A percentile compares a stretch with the other conserved stretches of the same genome.
Evolutionary conservation across 2,888 invertebrate genomes (phyloP).

Genomic region (Papilio protenor): DNA sequence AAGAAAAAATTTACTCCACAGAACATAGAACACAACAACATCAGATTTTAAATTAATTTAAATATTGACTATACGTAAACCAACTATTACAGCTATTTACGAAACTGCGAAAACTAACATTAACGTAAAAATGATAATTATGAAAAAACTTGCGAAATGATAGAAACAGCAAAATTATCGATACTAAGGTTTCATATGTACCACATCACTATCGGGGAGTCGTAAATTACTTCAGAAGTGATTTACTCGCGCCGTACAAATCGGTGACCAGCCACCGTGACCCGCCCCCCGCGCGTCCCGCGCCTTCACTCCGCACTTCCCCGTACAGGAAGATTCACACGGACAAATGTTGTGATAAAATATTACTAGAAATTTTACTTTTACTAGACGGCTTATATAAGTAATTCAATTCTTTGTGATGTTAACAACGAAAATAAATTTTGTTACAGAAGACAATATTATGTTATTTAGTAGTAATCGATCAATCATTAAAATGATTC

Average conservation of each 20-base stretch:
- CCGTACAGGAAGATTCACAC: conserved; percentile 28
- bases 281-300: conserved; percentile 64
- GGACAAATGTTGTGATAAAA: conserved; percentile 4
- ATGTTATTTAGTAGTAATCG: not conserved
- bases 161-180: conserved; percentile 37
- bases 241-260: conserved; percentile 79
- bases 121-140: not conserved
- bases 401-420: not conserved
- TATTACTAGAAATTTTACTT: not conserved
- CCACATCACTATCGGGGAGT: conserved; percentile 64
- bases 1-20: not conserved
- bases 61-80: not conserved
- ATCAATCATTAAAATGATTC: conserved; percentile 4
- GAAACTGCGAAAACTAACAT: not conserved
- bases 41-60: too few relatives aligned
- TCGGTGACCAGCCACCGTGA: conserved; percentile 71
- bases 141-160: not conserved
- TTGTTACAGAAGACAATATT: not conserved
- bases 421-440: not conserved
- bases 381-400: not conserved
- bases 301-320: conserved; percentile 56
- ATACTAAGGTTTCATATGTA: conserved; percentile 18
- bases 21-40: not conserved
- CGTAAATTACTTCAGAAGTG: conserved; percentile 81
- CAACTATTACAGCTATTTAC: not conserved